Percentiles rank a stretch among this genome's conserved stretches.
These are phyloP conservation scores for Bombus affinis DNA, from an alignment of 1,140 invertebrate genomes.

Conservation along the genomic window DNA sequence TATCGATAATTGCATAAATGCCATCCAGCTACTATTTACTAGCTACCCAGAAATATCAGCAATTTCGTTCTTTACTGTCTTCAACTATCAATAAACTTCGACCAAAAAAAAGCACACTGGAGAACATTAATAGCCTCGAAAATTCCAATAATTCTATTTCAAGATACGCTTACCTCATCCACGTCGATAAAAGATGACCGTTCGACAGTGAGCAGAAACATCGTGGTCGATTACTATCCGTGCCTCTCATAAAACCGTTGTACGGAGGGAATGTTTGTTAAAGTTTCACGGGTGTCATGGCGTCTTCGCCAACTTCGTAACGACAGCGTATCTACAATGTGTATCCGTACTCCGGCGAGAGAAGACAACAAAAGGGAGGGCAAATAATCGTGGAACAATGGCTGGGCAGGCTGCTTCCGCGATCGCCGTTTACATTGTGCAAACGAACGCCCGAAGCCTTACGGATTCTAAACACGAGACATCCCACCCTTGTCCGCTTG, in stretches of 20 bases:
- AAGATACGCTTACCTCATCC: not conserved
- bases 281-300: constrained; percentile 16
- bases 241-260: not conserved
- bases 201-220: not conserved
- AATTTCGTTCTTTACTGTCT: not conserved
- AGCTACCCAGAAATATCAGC: not conserved
- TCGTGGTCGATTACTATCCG: not conserved
- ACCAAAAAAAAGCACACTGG: not conserved
- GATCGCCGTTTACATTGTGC: constrained; percentile 59
- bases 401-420: constrained; percentile 24
- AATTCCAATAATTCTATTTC: not conserved
- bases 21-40: too few species aligned
- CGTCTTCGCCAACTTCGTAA: constrained; percentile 10
- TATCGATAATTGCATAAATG: not conserved
- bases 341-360: constrained; percentile 20
- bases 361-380: constrained; percentile 18
- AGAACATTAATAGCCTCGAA: not conserved
- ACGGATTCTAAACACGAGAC: constrained; percentile 57
- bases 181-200: not conserved
- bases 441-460: constrained; percentile 51
- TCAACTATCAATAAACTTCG: not conserved
- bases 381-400: constrained; percentile 61
- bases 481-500: constrained; percentile 17
- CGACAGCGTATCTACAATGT: not conserved
- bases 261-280: constrained; percentile 13